phyloP scores from a whole-genome alignment of 2,797 vertebrate genomes.

The Oreortyx pictus region DNA sequence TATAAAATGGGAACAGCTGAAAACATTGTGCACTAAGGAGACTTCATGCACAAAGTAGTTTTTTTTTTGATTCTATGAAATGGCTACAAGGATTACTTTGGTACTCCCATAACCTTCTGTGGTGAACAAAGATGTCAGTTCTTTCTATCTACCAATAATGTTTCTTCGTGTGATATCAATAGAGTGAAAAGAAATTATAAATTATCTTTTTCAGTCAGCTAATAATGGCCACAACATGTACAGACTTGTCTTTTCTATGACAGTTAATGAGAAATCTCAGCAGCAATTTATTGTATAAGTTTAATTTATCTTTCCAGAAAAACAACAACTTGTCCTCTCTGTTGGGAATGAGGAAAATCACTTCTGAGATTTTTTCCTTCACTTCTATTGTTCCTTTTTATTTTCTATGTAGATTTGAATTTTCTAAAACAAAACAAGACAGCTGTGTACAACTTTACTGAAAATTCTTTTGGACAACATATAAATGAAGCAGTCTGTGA shows the following conservation, averaged over 20 bases:
- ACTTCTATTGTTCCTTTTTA: neutral
- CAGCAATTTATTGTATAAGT: neutral
- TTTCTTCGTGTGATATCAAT: neutral
- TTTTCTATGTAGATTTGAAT: neutral
- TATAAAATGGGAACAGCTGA: neutral
- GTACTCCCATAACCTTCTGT: neutral
- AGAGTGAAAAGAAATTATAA: neutral
- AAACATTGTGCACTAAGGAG: rapidly evolving
- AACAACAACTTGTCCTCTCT: neutral
- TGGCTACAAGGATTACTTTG: neutral
- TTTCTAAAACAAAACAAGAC: neutral
- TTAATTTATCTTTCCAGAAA: neutral
- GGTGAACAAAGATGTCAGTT: neutral
- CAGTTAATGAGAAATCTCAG: neutral
- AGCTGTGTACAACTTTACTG: neutral
- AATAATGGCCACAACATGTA: neutral
- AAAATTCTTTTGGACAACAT: neutral
- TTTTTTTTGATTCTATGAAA: neutral
- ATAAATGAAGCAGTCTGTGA: neutral
- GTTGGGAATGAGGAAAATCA: neutral
- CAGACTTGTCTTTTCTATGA: neutral
- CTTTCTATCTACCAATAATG: neutral
- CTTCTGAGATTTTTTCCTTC: neutral
- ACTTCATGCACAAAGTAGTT: neutral
- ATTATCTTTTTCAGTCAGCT: neutral